Evolutionary conservation across 2,113 vertebrate species (phyloP).

Genomic region (Coracopsis vasa): DNA sequence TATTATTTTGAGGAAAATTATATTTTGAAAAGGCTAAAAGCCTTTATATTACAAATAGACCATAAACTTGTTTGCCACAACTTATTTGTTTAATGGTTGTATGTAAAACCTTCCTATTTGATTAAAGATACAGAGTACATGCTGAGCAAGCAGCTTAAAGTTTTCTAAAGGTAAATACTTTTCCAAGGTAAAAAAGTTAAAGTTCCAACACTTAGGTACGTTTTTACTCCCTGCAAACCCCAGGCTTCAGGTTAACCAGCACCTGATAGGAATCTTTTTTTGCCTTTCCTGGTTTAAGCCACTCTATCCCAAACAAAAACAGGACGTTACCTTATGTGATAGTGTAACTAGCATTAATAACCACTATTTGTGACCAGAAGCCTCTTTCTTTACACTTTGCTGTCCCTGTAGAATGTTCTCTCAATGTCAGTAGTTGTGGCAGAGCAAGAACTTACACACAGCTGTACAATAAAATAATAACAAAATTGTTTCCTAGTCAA

Average conservation of each 20-base stretch:
- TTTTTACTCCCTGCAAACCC: not conserved
- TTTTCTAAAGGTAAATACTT: not conserved
- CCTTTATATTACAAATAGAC: not conserved
- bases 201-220: not conserved
- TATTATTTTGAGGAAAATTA: not conserved
- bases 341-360: not conserved
- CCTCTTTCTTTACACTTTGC: not conserved
- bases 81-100: not conserved
- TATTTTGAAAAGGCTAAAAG: not conserved
- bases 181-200: not conserved
- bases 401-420: not conserved
- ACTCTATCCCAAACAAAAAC: not conserved
- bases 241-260: not conserved
- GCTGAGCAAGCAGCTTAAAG: not conserved
- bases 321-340: not conserved
- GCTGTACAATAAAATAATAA: not conserved
- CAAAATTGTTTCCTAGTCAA: not conserved
- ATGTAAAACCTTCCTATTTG: not conserved
- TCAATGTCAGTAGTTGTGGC: not conserved
- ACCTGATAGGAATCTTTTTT: not conserved
- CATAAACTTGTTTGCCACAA: not conserved
- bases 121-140: not conserved
- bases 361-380: not conserved
- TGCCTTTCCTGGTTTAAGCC: not conserved
- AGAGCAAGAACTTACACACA: not conserved